A percentile compares a stretch with the other conserved stretches of the same genome.
Evolutionary conservation across 2,797 vertebrate genomes (phyloP).

Genomic region (Saxicola maurus): DNA sequence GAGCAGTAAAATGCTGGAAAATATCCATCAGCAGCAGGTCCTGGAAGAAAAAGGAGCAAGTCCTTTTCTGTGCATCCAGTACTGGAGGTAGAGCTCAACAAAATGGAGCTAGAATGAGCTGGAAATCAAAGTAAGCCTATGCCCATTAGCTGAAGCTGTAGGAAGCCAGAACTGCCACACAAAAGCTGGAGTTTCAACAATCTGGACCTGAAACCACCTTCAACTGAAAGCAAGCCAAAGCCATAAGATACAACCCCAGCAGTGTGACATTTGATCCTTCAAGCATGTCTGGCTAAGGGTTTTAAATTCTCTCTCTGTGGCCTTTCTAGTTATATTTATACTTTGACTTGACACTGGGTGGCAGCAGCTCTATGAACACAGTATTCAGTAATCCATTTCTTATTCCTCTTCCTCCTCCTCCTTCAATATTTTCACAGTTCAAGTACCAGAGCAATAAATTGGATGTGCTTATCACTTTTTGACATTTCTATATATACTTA

Average conservation of each 20-base stretch:
- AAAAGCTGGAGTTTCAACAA: neutral
- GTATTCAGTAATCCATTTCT: slow-evolving; percentile 24
- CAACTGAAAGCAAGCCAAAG: neutral
- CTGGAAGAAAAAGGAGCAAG: neutral
- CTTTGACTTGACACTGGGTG: slow-evolving; percentile 64
- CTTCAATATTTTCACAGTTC: neutral
- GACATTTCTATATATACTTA: slow-evolving; percentile 22
- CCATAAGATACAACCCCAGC: neutral
- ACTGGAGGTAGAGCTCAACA: neutral
- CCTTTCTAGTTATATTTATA: slow-evolving; percentile 61
- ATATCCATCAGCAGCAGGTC: neutral
- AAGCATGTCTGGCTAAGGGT: slow-evolving; percentile 33
- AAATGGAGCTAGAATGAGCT: neutral
- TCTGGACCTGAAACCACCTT: neutral
- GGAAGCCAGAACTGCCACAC: neutral
- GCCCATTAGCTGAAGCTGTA: neutral
- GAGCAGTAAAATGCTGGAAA: neutral
- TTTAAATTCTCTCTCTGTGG: slow-evolving; percentile 50
- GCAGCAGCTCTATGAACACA: slow-evolving; percentile 60
- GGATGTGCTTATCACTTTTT: neutral
- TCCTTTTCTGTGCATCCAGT: accelerated
- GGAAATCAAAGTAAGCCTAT: neutral
- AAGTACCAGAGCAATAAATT: slow-evolving; percentile 48
- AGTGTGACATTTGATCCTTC: slow-evolving; percentile 19
- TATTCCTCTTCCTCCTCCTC: neutral